Evolutionary conservation across 2,113 vertebrate genomes (phyloP).

Genomic region (Anoura caudifer): DNA sequence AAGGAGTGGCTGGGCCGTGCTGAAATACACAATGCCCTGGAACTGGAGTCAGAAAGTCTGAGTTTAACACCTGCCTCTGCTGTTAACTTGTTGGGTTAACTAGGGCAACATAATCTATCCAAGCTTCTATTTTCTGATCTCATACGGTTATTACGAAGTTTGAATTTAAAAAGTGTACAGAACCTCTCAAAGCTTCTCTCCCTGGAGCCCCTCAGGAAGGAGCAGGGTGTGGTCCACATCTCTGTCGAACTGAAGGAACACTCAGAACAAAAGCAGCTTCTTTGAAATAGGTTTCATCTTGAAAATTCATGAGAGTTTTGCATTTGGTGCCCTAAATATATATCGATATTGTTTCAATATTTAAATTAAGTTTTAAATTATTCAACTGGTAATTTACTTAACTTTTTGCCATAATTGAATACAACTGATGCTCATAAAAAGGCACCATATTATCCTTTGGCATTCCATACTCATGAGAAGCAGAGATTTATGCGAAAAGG

Average conservation of each 20-base stretch:
- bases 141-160: background rate
- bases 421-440: background rate
- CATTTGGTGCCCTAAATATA: background rate
- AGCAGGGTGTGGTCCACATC: background rate
- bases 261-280: background rate
- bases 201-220: background rate
- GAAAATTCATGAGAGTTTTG: background rate
- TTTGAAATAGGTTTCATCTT: background rate
- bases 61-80: background rate
- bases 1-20: background rate
- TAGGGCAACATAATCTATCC: background rate
- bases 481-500: background rate
- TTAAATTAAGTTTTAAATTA: background rate
- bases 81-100: background rate
- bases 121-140: background rate
- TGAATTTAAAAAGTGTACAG: background rate
- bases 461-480: background rate
- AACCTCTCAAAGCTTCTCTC: background rate
- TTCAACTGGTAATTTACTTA: background rate
- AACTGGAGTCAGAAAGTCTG: background rate
- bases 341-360: background rate
- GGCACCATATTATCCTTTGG: background rate
- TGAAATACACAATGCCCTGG: background rate
- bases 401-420: background rate
- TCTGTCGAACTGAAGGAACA: background rate